These are phyloP conservation scores for Leuciscus idus DNA, from an alignment of 2,113 vertebrate species.

Conservation along the genomic window DNA sequence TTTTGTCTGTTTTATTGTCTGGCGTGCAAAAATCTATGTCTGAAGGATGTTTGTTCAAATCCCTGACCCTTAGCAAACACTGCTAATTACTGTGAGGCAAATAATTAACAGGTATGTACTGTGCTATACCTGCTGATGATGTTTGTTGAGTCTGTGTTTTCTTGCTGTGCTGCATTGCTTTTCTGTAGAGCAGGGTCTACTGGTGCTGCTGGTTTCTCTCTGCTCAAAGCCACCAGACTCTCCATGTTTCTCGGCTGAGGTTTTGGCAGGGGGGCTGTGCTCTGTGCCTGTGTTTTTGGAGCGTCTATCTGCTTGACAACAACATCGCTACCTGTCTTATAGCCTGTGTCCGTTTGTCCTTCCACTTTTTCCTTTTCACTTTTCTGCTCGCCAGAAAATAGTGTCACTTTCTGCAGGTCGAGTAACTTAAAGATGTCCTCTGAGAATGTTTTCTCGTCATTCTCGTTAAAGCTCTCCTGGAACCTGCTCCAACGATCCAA, in stretches of 20 bases:
- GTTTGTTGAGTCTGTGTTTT: conserved; percentile 8
- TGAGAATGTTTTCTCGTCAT: conserved; percentile 79
- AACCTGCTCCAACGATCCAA: conserved; percentile 72
- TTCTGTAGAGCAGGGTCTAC: background rate
- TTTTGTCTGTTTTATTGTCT: background rate
- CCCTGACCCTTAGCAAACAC: background rate
- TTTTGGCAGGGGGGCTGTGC: background rate
- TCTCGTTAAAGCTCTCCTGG: conserved; percentile 73
- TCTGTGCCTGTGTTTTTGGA: conserved; percentile 30
- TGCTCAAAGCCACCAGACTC: conserved; percentile 4
- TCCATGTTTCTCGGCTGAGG: conserved; percentile 35
- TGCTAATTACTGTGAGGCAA: background rate
- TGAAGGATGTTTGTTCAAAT: background rate
- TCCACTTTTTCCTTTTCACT: conserved; percentile 46
- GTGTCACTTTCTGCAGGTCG: conserved; percentile 71
- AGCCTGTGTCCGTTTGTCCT: conserved; percentile 52
- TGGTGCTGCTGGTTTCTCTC: conserved; percentile 45
- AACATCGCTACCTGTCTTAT: conserved; percentile 56
- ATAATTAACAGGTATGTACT: background rate
- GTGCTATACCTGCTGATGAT: conserved; percentile 64
- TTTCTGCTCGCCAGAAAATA: conserved; percentile 27
- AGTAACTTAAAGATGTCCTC: conserved; percentile 85
- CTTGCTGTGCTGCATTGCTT: conserved; percentile 41
- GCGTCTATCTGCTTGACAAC: conserved; percentile 38
- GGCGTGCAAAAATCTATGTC: background rate